Conservation (phyloP, 2,888 invertebrate species). For the Beris chalybata region DNA sequence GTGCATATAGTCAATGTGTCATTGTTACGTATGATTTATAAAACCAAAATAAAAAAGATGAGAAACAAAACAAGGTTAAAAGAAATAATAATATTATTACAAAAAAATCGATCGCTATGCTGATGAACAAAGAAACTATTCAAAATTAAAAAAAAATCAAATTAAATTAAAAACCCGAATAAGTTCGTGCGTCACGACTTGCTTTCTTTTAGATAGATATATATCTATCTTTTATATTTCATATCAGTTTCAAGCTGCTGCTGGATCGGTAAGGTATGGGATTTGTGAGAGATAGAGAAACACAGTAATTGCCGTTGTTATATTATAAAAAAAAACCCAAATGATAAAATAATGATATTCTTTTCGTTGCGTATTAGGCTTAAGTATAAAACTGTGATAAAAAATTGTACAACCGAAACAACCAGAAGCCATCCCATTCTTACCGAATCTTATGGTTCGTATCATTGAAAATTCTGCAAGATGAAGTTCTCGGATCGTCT, state of each 20-base stretch:
- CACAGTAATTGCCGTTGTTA: constrained; percentile 22
- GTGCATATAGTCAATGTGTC: constrained; percentile 34
- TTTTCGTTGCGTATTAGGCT: no score
- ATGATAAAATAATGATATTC: no score
- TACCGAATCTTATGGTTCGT: no score
- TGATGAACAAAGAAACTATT: constrained; percentile 10
- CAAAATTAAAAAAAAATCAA: not conserved
- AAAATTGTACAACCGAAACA: no score
- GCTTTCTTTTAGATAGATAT: not conserved
- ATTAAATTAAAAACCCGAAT: not conserved
- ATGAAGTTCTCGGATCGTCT: no score
- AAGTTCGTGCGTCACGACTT: not conserved
- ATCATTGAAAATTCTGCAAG: no score
- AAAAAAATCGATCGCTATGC: constrained; percentile 19
- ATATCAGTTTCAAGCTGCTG: constrained; percentile 19
- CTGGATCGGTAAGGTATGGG: constrained; percentile 9
- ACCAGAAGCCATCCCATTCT: no score
- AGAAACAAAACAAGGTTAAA: constrained; percentile 19
- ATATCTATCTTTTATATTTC: not conserved
- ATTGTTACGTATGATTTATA: constrained; percentile 35
- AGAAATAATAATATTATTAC: constrained; percentile 10
- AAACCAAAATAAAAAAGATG: constrained; percentile 24
- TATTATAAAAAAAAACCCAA: constrained; percentile 14
- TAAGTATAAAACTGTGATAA: no score
- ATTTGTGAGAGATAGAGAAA: constrained; percentile 1